Base-by-base conservation (phyloP, 2,888 invertebrate genomes). In the Ischnura elegans region DNA sequence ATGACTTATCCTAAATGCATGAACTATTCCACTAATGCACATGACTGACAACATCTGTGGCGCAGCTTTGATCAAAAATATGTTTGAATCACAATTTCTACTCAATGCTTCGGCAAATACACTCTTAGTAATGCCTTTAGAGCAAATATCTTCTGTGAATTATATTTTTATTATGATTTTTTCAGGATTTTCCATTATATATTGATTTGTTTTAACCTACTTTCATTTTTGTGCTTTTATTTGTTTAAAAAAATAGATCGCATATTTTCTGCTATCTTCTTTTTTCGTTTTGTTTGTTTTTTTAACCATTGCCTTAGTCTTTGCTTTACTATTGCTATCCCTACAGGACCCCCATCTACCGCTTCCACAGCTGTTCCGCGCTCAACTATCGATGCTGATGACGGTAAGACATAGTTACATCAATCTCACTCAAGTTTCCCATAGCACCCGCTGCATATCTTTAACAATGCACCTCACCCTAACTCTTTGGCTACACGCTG, bases 331-430 rank as follows among this genome's bases (percentile, higher is more conserved):
- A 25, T 55, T 90, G 90, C 61, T 61, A 43, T 45, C 43, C 43
- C 43, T 66, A 66, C 90, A 90, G 90, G 90, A 43, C 90, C 90
- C n/a, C 61, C 90, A 61, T 43, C 90, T 25, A 61, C 90, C 55
- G 61, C 90, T 29, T 90, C 90, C 19, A 42, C 90, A 0, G 90
- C 42, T 16, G 61, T 43, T 45, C 43, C 43, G 43, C 25, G 66
- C 5, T 43, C 90, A n/a, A n/a, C 90, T 16, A 8, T 61, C n/a
- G 66, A 61, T n/a, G 90, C 55, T n/a, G 90, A 90, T 43, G 61
- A 90, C 90, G 90, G 90, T 90, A 90, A 90, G 90, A 42, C 42
- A 43, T 5, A 3, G n/a, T 87, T 29, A 36, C 87, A 25, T 51
- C 29, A 46, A 47, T 87, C 87, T n/a, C 46, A 47, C 87, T 4